These are phyloP conservation scores for Clamator glandarius DNA, from an alignment of 2,797 vertebrate genomes.

Conservation along the genomic window DNA sequence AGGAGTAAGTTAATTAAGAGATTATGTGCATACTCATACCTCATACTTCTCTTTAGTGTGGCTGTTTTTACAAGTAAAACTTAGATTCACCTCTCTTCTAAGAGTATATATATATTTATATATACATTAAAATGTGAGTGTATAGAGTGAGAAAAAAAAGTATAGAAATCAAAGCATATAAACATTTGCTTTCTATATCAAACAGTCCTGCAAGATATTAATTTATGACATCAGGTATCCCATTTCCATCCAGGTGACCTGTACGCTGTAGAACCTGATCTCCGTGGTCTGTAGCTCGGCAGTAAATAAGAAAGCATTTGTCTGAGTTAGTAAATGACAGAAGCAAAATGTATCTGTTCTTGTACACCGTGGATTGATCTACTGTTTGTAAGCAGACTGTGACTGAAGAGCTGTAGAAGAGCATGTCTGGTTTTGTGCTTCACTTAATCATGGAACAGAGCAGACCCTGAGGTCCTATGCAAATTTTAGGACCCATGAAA, in stretches of 20 bases:
- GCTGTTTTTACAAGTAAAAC: neutral
- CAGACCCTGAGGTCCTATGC: constrained; percentile 2
- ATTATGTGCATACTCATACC: neutral
- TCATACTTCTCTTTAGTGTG: neutral
- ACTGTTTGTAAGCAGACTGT: constrained; percentile 8
- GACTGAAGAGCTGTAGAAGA: neutral
- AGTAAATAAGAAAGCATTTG: neutral
- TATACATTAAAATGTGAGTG: neutral
- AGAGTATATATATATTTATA: neutral
- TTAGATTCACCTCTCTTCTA: neutral
- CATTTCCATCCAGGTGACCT: neutral
- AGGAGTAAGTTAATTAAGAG: neutral
- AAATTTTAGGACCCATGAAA: constrained; percentile 49
- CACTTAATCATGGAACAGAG: constrained; percentile 9
- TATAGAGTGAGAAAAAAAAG: neutral
- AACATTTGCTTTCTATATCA: neutral
- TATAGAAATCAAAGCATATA: neutral
- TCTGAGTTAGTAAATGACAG: neutral
- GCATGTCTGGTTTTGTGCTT: constrained; percentile 16
- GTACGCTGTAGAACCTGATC: neutral
- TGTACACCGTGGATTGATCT: neutral
- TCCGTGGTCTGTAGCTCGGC: neutral
- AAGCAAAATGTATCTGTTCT: constrained; percentile 19
- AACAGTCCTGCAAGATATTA: neutral
- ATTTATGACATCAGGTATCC: neutral